These are phyloP conservation scores for Anastatus disparis DNA, from an alignment of 1,140 invertebrate species.

Conservation along the genomic window DNA sequence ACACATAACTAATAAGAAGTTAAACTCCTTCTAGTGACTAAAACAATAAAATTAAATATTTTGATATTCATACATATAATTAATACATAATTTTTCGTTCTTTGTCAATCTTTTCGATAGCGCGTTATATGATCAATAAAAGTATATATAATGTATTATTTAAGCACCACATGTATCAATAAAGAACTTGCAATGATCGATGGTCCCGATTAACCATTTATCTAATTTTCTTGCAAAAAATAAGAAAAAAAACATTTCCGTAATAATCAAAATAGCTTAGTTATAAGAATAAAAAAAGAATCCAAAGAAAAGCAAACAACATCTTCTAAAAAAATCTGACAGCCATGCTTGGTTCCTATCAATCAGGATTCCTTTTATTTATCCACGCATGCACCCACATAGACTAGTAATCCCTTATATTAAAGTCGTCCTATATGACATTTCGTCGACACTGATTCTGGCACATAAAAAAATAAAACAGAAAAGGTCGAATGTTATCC, in stretches of 20 bases:
- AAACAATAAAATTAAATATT: too few relatives aligned
- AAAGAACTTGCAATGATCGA: constrained; percentile 6
- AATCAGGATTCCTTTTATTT: constrained; percentile 28
- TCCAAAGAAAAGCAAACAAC: constrained; percentile 2
- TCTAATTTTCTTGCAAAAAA: background rate
- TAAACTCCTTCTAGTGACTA: too few relatives aligned
- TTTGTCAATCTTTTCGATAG: background rate
- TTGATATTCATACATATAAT: too few relatives aligned
- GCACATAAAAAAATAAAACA: constrained; percentile 9
- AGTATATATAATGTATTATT: too few relatives aligned
- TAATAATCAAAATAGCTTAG: background rate
- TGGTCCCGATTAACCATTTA: background rate
- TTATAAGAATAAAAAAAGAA: background rate
- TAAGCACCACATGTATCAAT: too few relatives aligned
- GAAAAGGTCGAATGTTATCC: constrained; percentile 6
- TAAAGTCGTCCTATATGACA: too few relatives aligned
- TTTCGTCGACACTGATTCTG: background rate
- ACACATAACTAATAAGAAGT: too few relatives aligned
- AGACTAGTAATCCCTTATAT: constrained; percentile 18
- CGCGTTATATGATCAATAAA: too few relatives aligned
- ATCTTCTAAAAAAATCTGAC: too few relatives aligned
- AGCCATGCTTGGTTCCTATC: constrained; percentile 5
- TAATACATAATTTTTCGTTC: too few relatives aligned
- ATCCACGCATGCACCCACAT: too few relatives aligned
- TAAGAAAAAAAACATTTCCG: background rate